Evolutionary conservation across 2,113 vertebrate genomes (phyloP).

Genomic region (Esox niger): DNA sequence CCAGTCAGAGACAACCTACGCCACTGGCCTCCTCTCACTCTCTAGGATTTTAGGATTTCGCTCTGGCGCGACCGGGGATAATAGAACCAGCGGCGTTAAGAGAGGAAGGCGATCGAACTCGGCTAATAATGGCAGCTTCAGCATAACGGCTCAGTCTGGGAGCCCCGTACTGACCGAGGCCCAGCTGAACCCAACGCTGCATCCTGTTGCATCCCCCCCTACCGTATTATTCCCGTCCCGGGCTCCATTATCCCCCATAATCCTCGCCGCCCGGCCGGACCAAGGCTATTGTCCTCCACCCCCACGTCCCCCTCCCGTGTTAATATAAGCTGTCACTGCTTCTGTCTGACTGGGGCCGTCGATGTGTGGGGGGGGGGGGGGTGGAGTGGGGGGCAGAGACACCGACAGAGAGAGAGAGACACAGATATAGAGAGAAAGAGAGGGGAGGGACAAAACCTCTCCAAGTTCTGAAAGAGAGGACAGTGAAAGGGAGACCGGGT

Average conservation of each 20-base stretch:
- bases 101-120: too few relatives aligned
- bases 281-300: slow-evolving; percentile 73
- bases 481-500: too few relatives aligned
- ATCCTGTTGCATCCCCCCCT: slow-evolving; percentile 80
- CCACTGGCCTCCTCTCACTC: too few relatives aligned
- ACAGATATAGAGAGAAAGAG: too few relatives aligned
- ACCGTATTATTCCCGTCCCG: slow-evolving; percentile 76
- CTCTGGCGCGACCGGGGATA: slow-evolving; percentile 35
- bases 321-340: slow-evolving; percentile 74
- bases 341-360: slow-evolving; percentile 74
- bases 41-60: slow-evolving; percentile 56
- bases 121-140: slow-evolving; percentile 69
- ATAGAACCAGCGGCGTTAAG: not conserved
- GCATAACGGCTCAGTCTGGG: slow-evolving; percentile 49
- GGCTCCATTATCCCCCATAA: slow-evolving; percentile 80
- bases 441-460: too few relatives aligned
- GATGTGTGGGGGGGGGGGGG: too few relatives aligned
- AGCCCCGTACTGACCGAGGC: not conserved
- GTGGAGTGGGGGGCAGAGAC: slow-evolving; percentile 22
- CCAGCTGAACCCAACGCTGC: slow-evolving; percentile 80
- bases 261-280: slow-evolving; percentile 74
- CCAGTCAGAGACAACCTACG: too few relatives aligned
- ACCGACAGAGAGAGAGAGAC: not conserved
- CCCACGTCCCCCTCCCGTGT: slow-evolving; percentile 22
- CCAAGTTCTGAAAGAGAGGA: too few relatives aligned